phyloP scores from a whole-genome alignment of 2,888 invertebrate species.

The Ceraclea dissimilis region DNA sequence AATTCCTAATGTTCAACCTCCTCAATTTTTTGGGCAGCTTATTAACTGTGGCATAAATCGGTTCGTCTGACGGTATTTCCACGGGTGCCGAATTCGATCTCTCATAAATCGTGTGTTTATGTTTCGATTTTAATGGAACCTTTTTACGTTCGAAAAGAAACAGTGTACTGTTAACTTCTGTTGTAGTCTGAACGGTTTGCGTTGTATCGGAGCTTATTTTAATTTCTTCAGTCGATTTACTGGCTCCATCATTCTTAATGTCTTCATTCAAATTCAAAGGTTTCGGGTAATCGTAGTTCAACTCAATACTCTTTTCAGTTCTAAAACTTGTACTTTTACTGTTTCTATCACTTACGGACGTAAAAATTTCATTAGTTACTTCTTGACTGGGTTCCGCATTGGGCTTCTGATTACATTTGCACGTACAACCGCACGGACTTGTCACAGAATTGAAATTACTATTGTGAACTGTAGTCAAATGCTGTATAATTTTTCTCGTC shows the following conservation, averaged over 20 bases:
- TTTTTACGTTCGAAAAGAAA: constrained; percentile 46
- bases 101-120: constrained; percentile 44
- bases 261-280: constrained; percentile 29
- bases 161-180: constrained; percentile 47
- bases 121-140: constrained; percentile 38
- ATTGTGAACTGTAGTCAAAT: constrained; percentile 23
- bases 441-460: constrained; percentile 1
- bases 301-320: constrained; percentile 47
- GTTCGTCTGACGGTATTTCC: constrained; percentile 41
- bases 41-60: constrained; percentile 47
- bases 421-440: constrained; percentile 15
- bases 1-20: constrained; percentile 42
- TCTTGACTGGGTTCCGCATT: constrained; percentile 4
- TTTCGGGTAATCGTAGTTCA: constrained; percentile 46
- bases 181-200: constrained; percentile 37
- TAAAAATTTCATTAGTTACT: background rate
- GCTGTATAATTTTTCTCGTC: constrained; percentile 39
- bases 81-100: constrained; percentile 47
- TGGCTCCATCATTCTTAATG: background rate
- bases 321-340: constrained; percentile 37
- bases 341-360: constrained; percentile 19
- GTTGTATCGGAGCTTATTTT: constrained; percentile 23
- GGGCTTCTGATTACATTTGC: constrained; percentile 14
- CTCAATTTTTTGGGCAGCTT: constrained; percentile 46
- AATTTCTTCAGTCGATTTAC: background rate